A percentile compares a stretch with the other conserved stretches of the same genome.
These are phyloP conservation scores for Corythoichthys intestinalis DNA, from an alignment of 2,113 vertebrate genomes.

Conservation along the genomic window DNA sequence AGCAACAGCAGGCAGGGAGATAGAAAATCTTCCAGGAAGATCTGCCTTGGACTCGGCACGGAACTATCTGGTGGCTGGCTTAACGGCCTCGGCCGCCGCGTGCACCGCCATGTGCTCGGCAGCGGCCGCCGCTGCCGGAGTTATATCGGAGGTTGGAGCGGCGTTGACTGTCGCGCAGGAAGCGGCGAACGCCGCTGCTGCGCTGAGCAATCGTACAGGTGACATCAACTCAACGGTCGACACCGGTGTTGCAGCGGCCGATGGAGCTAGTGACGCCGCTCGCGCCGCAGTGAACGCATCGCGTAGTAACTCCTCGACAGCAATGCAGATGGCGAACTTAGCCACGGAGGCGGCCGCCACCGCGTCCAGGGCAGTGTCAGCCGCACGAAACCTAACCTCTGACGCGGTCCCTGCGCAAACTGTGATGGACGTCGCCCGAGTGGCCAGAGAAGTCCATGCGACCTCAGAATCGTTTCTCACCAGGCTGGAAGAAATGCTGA, in stretches of 20 bases:
- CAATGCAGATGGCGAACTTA: not conserved
- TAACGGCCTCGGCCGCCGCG: conserved; percentile 2
- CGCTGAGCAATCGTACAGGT: not conserved
- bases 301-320: not conserved
- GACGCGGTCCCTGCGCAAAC: not conserved
- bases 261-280: not conserved
- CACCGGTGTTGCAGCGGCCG: conserved; percentile 1
- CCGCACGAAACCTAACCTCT: not conserved
- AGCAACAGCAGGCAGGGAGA: not conserved
- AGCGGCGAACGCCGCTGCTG: not conserved
- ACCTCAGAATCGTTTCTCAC: not conserved
- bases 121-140: conserved; percentile 2
- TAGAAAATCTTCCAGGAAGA: not conserved
- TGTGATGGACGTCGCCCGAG: not conserved
- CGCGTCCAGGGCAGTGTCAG: not conserved
- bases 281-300: not conserved
- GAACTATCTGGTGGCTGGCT: not conserved
- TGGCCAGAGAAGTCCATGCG: not conserved
- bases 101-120: not conserved
- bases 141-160: not conserved
- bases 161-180: not conserved
- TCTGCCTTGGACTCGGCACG: not conserved
- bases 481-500: not conserved
- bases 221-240: not conserved
- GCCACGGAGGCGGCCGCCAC: not conserved